A percentile compares a stretch with the other conserved stretches of the same genome.
Conservation (phyloP, 2,888 invertebrate species). For the Polydrusus pterygomalis region DNA sequence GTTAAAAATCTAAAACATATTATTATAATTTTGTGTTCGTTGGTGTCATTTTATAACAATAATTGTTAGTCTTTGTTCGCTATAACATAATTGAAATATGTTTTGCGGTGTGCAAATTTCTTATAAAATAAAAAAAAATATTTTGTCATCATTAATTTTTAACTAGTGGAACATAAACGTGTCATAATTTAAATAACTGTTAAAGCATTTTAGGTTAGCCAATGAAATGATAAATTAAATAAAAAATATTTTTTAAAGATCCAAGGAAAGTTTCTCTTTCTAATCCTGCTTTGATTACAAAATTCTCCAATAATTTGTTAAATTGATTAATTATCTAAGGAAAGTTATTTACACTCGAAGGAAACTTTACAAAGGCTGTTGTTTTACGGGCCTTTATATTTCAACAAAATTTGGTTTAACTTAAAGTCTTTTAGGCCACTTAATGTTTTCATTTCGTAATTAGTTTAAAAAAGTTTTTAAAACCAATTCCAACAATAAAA, state of each 20-base stretch:
- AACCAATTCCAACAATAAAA: neutral
- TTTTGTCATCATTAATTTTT: too few species aligned
- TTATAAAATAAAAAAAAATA: too few species aligned
- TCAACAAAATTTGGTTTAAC: conserved; percentile 20
- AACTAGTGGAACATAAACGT: too few species aligned
- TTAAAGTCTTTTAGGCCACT: conserved; percentile 17
- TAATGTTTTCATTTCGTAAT: conserved; percentile 16
- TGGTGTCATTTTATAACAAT: too few species aligned
- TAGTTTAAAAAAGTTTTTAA: conserved; percentile 8
- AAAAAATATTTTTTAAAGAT: conserved; percentile 9
- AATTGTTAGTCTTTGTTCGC: too few species aligned
- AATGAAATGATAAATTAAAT: conserved; percentile 16
- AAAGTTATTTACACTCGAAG: conserved; percentile 32
- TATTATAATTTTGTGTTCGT: too few species aligned
- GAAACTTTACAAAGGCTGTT: conserved; percentile 24
- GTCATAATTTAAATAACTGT: too few species aligned
- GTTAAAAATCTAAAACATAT: too few species aligned
- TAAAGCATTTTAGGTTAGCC: neutral
- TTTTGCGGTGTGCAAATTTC: too few species aligned
- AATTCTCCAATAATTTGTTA: conserved; percentile 30
- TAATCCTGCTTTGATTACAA: conserved; percentile 32
- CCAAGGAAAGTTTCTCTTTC: conserved; percentile 1
- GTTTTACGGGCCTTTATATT: conserved; percentile 12
- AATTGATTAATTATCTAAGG: conserved; percentile 31
- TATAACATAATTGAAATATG: too few species aligned